Evolutionary conservation across 2,113 vertebrate species (phyloP).

Genomic region (Erinaceus europaeus): DNA sequence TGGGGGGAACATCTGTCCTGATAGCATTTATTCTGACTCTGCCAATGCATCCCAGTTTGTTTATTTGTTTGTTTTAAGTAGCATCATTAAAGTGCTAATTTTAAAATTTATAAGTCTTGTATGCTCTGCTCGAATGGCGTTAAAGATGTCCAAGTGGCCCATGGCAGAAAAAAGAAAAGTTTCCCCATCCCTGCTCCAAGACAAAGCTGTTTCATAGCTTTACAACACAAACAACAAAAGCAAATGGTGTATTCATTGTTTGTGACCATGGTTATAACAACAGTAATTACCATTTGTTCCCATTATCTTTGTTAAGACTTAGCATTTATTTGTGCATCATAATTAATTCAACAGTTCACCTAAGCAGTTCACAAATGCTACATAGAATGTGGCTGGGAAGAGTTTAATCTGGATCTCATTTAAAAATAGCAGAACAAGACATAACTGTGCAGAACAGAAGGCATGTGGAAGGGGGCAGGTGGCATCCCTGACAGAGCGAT

Average conservation of each 20-base stretch:
- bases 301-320: constrained; percentile 38
- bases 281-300: constrained; percentile 44
- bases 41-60: no score
- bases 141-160: no score
- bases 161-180: no score
- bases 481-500: no score
- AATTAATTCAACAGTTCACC: constrained; percentile 49
- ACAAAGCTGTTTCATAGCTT: constrained; percentile 12
- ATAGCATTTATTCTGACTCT: no score
- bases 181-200: not conserved
- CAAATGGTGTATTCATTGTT: constrained; percentile 30
- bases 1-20: no score
- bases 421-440: not conserved
- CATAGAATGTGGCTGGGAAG: not conserved
- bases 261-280: constrained; percentile 50
- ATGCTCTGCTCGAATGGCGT: no score
- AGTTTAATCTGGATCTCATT: not conserved
- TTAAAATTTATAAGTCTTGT: no score
- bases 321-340: constrained; percentile 28
- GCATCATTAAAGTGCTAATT: no score
- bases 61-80: no score
- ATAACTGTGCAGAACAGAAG: not conserved
- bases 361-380: constrained; percentile 42
- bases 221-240: constrained; percentile 26
- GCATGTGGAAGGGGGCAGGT: no score